Base-by-base conservation (phyloP, 2,888 invertebrate species). In the Epistrophella euchroma region DNA sequence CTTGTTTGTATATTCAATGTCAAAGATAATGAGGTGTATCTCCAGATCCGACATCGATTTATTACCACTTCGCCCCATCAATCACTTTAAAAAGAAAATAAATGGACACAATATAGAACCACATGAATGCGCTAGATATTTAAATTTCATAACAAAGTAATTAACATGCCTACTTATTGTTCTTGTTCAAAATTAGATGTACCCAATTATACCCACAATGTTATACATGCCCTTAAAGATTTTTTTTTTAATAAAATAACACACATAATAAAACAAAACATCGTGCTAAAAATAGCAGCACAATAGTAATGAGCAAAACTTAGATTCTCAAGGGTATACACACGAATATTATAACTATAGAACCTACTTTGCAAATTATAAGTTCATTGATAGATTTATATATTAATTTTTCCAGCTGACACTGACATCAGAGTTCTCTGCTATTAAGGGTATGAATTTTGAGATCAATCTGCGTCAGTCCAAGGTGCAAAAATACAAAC, bases 401-500 rank as follows among this genome's bases (percentile, higher is more conserved):
- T 32, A 17, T 5, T 28, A 2, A 4, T 2, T 19, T 37, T 60
- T 35, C 17, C 13, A 22, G 2, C 15, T 60, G 40, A 25, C 60
- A 60, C 7, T 60, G 60, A 60, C 60, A n/a, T n/a, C n/a, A n/a
- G n/a, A 58, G 68, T 50, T 50, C 40, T 55, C 15, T 40, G 13
- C 2, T 25, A 55, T 15, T 60, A 60, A 40, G 37, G 55, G 70
- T 70, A 55, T 40, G 37, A 70, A 70, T 55, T n/a, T n/a, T 55
- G 70, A 40, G 70, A 52, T 70, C 40, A 55, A 70, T 55, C 35
- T 70, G 55, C 28, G 55, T 56, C 70, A 56, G 22, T 25, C 0
- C 70, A 28, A 70, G 55, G 70, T 70, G 70, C 55, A 70, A 70
- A 37, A 25, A 35, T 15, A 19, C 28, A 70, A 40, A n/a, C 37